A percentile compares a stretch with the other conserved stretches of the same genome.
Evolutionary conservation across 2,888 invertebrate species (phyloP).

Genomic region (Phalera bucephala): DNA sequence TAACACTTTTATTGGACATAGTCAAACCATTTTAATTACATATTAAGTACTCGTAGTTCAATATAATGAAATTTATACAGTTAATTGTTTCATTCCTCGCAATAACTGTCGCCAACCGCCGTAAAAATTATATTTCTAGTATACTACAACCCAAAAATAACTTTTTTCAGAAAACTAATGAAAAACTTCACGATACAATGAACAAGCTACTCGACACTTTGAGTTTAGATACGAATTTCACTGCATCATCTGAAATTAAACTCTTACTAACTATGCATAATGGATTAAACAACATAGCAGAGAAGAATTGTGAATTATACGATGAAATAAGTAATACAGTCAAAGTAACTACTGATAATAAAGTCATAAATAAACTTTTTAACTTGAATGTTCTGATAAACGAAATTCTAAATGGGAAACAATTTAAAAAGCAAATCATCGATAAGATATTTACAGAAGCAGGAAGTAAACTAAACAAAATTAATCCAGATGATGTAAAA

Average conservation of each 20-base stretch:
- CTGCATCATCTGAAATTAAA: constrained; percentile 20
- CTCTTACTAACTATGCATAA: constrained; percentile 36
- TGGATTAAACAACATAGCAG: constrained; percentile 33
- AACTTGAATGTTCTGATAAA: constrained; percentile 21
- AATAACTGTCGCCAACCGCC: constrained; percentile 12
- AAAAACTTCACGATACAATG: constrained; percentile 27
- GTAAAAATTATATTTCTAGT: constrained; percentile 9
- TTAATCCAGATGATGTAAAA: neutral
- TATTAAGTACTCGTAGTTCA: too few species aligned
- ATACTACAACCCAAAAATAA: constrained; percentile 21
- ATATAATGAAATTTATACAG: neutral
- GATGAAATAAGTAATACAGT: constrained; percentile 22
- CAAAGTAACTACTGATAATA: constrained; percentile 6
- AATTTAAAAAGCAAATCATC: constrained; percentile 5
- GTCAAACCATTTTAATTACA: neutral
- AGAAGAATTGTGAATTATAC: constrained; percentile 30
- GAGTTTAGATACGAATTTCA: constrained; percentile 27
- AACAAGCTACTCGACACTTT: constrained; percentile 40
- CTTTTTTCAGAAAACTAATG: constrained; percentile 27
- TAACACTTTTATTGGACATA: neutral
- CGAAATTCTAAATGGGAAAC: constrained; percentile 18
- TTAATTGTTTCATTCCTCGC: constrained; percentile 7
- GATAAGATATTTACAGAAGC: constrained; percentile 2
- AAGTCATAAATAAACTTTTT: constrained; percentile 7
- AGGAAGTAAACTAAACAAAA: too few species aligned